Conservation (phyloP, 2,113 vertebrate species). For the Takifugu bimaculatus region DNA sequence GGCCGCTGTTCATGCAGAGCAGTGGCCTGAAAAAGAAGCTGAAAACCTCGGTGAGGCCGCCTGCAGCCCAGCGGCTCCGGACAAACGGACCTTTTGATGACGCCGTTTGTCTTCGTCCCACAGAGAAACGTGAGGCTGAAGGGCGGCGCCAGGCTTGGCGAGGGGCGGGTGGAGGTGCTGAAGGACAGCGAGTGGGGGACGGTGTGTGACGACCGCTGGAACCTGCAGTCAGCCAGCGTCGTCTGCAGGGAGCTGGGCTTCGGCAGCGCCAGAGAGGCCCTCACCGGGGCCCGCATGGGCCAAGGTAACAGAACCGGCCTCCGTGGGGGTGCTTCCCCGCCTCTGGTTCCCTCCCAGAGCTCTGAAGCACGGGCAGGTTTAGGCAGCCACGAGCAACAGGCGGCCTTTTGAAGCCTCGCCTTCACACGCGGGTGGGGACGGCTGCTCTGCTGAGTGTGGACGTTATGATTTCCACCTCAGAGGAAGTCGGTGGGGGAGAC, state of each 20-base stretch:
- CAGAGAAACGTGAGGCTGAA: constrained; percentile 85
- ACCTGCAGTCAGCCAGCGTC: constrained; percentile 86
- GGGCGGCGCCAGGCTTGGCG: constrained; percentile 81
- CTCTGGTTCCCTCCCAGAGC: too few relatives aligned
- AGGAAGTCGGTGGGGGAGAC: constrained; percentile 18
- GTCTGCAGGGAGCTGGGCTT: constrained; percentile 96
- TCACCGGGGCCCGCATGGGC: constrained; percentile 90
- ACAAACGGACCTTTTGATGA: not conserved
- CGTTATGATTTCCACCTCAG: constrained; percentile 21
- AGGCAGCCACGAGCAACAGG: too few relatives aligned
- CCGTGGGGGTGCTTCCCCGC: too few relatives aligned
- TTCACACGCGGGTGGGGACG: constrained; percentile 20
- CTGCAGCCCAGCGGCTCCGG: not conserved
- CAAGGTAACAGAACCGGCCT: constrained; percentile 76
- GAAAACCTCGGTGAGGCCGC: constrained; percentile 61
- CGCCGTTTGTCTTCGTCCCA: not conserved
- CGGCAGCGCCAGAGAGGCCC: constrained; percentile 89
- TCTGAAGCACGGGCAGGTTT: not conserved
- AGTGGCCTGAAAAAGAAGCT: constrained; percentile 77
- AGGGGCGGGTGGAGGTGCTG: constrained; percentile 92
- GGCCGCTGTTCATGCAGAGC: constrained; percentile 74
- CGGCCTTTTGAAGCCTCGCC: constrained; percentile 19
- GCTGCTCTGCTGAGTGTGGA: constrained; percentile 11
- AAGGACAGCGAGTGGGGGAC: constrained; percentile 88
- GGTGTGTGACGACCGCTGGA: constrained; percentile 92